Base-by-base conservation (phyloP, 2,113 vertebrate species). In the Catagonus wagneri region DNA sequence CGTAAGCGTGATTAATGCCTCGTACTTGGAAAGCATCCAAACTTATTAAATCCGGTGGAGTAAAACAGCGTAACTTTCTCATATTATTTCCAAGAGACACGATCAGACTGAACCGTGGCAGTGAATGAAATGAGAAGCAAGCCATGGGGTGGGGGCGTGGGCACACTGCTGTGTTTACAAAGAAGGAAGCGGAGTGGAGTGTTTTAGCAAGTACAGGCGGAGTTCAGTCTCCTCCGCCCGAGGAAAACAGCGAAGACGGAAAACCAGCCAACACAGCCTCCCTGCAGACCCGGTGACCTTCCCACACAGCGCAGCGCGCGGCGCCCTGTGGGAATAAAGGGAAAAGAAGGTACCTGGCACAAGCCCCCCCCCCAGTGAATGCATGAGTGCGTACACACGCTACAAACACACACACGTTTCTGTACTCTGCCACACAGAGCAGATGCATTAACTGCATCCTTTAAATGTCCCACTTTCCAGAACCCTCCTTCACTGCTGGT, bases 21-120 rank as follows among this genome's bases (percentile, higher is more conserved):
- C 87, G 95, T 83, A 60, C 96, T 98, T 98, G 98, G 98, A 98
- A 97, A 89, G 81, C 85, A 72, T 98, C 98, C 98, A 98, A 96
- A 98, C 98, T 98, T 98, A 98, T 98, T 98, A 98, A 98, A 98
- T 98, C 98, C 97, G 98, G 97, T 98, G 98, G 98, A 98, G 98
- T 98, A 96, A 98, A 98, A 97, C 96, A 97, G 97, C 97, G 93
- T 94, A 98, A 98, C 98, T 98, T 98, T 98, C 97, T 97, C 96
- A 81, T 98, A 56, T 97, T 96, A 95, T 98, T 98, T 98, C 98
- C 98, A 97, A 98, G 98, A 90, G 93, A 92, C 96, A 92, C 91
- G 97, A 98, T 98, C 97, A 96, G 92, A 68, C 79, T 81, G 58
- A 72, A 80, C 84, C 10, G 69, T 2, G 44, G 90, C 50, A 88